A percentile compares a stretch with the other conserved stretches of the same genome.
These are phyloP conservation scores for Trachurus trachurus DNA, from an alignment of 2,797 vertebrate species.

Conservation along the genomic window DNA sequence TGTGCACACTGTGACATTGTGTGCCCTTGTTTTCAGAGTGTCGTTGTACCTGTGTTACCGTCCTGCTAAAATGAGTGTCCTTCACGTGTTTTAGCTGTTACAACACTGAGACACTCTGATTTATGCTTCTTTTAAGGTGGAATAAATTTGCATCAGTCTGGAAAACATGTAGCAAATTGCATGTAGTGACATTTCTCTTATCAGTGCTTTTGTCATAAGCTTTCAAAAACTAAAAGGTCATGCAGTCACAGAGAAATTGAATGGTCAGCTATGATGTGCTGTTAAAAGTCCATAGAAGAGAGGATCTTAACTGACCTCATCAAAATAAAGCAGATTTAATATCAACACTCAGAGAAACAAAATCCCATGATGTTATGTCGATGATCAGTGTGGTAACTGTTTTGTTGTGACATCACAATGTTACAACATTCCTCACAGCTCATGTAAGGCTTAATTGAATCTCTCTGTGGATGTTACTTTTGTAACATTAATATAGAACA, in stretches of 20 bases:
- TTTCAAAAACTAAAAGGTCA: conserved; percentile 33
- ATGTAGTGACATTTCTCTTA: conserved; percentile 8
- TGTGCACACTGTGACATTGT: neutral
- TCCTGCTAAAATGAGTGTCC: conserved; percentile 12
- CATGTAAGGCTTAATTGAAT: no score
- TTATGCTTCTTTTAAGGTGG: conserved; percentile 15
- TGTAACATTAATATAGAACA: no score
- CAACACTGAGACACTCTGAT: conserved; percentile 18
- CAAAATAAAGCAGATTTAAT: no score
- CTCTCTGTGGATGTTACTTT: no score
- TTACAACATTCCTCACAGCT: no score
- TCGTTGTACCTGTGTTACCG: conserved; percentile 9
- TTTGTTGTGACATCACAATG: no score
- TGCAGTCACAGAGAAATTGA: neutral
- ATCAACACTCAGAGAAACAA: no score
- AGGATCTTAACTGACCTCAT: no score
- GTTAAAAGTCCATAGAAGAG: neutral
- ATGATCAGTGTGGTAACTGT: no score
- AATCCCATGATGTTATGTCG: no score
- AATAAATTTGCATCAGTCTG: conserved; percentile 21
- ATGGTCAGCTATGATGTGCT: neutral
- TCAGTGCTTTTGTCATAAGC: conserved; percentile 4
- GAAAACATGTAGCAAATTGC: neutral
- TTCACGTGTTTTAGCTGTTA: conserved; percentile 24
- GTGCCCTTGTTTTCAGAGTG: conserved; percentile 16